A percentile compares a stretch with the other conserved stretches of the same genome.
Conservation (phyloP, 2,888 invertebrate species). For the Trilocha varians region DNA sequence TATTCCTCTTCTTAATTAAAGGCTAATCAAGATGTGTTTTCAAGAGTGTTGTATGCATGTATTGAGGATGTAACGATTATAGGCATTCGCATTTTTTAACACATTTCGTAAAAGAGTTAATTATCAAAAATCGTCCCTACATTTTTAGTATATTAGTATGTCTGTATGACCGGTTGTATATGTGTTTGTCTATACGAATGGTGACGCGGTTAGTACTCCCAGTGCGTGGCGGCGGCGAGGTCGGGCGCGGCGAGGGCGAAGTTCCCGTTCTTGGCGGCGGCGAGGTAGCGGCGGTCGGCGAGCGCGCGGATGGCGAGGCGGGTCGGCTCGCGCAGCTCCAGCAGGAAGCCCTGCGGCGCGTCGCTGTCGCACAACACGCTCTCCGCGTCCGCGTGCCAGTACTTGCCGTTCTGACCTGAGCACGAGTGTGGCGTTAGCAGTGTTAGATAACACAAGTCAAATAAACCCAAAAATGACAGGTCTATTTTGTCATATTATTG, state of each 20-base stretch:
- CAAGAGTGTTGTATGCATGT: too few species aligned
- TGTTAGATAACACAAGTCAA: too few species aligned
- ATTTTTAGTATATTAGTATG: too few species aligned
- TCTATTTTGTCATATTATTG: too few species aligned
- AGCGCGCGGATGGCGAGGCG: constrained; percentile 90
- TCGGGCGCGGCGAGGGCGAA: constrained; percentile 88
- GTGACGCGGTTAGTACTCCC: constrained; percentile 84
- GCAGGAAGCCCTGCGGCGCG: constrained; percentile 86
- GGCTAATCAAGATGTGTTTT: too few species aligned
- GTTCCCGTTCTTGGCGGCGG: constrained; percentile 92
- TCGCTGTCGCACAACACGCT: constrained; percentile 90
- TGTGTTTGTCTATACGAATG: neutral
- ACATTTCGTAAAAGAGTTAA: too few species aligned
- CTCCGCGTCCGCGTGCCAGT: constrained; percentile 94
- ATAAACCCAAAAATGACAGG: too few species aligned
- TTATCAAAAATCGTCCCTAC: too few species aligned
- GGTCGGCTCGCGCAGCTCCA: constrained; percentile 94
- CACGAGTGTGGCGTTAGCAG: constrained; percentile 13
- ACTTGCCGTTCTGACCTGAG: constrained; percentile 92
- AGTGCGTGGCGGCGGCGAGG: constrained; percentile 87
- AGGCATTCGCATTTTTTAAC: too few species aligned
- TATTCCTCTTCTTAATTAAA: too few species aligned
- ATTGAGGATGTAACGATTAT: too few species aligned
- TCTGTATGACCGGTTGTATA: too few species aligned
- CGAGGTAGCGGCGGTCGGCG: constrained; percentile 83